phyloP scores from a whole-genome alignment of 2,888 invertebrate genomes.

The Tolmerus cingulatus region DNA sequence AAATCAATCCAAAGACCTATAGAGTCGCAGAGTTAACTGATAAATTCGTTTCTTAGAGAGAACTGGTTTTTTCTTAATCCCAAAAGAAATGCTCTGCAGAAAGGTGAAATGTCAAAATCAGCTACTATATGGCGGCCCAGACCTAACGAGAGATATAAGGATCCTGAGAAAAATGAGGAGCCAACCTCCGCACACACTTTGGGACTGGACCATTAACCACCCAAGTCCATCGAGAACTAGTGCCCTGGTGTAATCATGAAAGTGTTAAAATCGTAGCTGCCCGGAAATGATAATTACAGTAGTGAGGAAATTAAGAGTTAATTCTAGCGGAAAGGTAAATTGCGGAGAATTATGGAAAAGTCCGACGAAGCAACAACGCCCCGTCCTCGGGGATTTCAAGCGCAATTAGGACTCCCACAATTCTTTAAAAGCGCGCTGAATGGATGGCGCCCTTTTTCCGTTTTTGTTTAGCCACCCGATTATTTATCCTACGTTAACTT shows the following conservation, averaged over 20 bases:
- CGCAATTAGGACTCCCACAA: background rate
- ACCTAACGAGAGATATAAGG: background rate
- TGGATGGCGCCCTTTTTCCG: background rate
- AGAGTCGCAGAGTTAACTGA: background rate
- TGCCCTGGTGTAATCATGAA: constrained; percentile 12
- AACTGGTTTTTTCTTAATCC: background rate
- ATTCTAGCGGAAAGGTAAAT: background rate
- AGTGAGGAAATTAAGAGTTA: constrained; percentile 17
- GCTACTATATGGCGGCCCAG: background rate
- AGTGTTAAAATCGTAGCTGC: constrained; percentile 11
- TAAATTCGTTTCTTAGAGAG: background rate
- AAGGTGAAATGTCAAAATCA: background rate
- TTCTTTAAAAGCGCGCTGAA: background rate
- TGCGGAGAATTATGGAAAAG: background rate
- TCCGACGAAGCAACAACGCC: background rate
- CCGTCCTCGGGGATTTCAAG: background rate
- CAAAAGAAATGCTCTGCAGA: background rate
- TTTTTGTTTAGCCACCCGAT: background rate
- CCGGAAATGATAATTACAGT: constrained; percentile 12
- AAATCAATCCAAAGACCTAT: constrained; percentile 12
- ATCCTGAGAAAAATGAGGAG: constrained; percentile 1
- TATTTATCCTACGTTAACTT: background rate
- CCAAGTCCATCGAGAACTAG: background rate
- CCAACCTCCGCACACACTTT: background rate
- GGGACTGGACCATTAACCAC: background rate